phyloP scores from a whole-genome alignment of 2,113 vertebrate species.

The Acanthochromis polyacanthus region DNA sequence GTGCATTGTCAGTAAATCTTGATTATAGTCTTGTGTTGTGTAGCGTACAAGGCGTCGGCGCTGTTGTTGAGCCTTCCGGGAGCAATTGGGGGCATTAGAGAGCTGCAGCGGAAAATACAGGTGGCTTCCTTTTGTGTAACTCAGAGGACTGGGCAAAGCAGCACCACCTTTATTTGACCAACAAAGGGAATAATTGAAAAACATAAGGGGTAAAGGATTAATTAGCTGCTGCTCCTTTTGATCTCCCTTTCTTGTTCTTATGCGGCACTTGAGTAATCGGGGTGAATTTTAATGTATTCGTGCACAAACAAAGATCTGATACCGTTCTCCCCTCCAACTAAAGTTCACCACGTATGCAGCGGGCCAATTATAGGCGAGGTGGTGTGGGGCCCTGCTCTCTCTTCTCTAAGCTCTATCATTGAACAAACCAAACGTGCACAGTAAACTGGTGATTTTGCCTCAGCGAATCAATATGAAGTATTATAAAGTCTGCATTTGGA shows the following conservation, averaged over 20 bases:
- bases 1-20: conserved; percentile 12
- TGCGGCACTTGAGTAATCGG: conserved; percentile 29
- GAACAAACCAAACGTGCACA: conserved; percentile 60
- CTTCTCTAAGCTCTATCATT: conserved; percentile 25
- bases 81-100: conserved; percentile 28
- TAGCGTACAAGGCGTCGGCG: conserved; percentile 9
- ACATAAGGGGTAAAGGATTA: conserved; percentile 54
- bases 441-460: conserved; percentile 51
- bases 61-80: conserved; percentile 13
- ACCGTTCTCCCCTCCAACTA: conserved; percentile 28
- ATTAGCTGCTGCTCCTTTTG: conserved; percentile 62
- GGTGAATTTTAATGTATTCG: conserved; percentile 39
- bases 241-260: conserved; percentile 28
- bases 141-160: conserved; percentile 9
- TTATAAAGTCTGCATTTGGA: conserved; percentile 74
- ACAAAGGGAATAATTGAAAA: conserved; percentile 52
- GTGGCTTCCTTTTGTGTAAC: conserved; percentile 7
- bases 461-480: conserved; percentile 75
- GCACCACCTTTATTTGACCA: conserved; percentile 51
- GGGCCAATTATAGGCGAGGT: conserved; percentile 49
- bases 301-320: conserved; percentile 50
- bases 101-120: conserved; percentile 43
- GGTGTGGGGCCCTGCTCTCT: conserved; percentile 26
- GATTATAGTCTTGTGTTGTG: conserved; percentile 21
- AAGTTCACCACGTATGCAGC: conserved; percentile 37